Percentiles rank a stretch among this genome's conserved stretches.
phyloP scores from a whole-genome alignment of 2,888 invertebrate species.

The Tachina lurida region DNA sequence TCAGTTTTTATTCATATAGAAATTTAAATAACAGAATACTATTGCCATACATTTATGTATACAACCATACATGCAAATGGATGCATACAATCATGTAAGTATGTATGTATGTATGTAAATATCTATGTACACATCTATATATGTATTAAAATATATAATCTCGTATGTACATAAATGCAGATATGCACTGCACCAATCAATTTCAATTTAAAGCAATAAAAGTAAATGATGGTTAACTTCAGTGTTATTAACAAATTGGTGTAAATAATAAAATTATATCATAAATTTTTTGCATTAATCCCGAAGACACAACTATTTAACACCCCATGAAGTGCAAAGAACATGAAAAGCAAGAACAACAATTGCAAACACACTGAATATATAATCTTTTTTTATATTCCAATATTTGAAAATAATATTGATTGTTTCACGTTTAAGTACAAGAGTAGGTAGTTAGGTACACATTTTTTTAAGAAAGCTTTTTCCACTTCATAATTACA shows the following conservation, averaged over 20 bases:
- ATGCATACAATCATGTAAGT: not conserved
- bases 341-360: constrained; percentile 11
- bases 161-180: not conserved
- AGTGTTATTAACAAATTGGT: not conserved
- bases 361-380: constrained; percentile 19
- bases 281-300: not conserved
- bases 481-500: constrained; percentile 47
- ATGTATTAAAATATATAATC: not conserved
- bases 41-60: too few species aligned
- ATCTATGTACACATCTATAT: constrained; percentile 2
- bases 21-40: constrained; percentile 20
- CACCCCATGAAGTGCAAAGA: constrained; percentile 26
- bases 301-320: not conserved
- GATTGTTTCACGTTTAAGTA: constrained; percentile 65
- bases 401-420: constrained; percentile 57
- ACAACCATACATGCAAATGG: not conserved
- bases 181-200: constrained; percentile 37
- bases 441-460: constrained; percentile 68
- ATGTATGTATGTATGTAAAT: constrained; percentile 12
- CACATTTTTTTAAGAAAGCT: constrained; percentile 59
- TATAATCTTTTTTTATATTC: constrained; percentile 39
- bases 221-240: constrained; percentile 16
- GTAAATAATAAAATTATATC: not conserved
- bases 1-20: constrained; percentile 55
- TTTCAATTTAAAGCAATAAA: constrained; percentile 45